Conservation (phyloP, 2,888 invertebrate genomes). For the Petrophora chlorosata region DNA sequence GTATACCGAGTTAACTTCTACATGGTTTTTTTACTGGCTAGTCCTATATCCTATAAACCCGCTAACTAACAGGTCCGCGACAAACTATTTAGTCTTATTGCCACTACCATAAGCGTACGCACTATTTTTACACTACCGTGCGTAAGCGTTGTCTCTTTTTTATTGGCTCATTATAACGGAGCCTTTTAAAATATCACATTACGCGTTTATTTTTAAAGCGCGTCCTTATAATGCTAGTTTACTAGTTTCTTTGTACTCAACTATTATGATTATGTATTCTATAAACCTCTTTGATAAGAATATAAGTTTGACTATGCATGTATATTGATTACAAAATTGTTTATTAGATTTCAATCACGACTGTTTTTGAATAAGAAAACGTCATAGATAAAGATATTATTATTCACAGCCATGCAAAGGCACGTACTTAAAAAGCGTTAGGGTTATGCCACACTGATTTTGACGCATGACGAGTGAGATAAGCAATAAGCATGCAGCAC, state of each 20-base stretch:
- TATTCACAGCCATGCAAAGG: constrained; percentile 42
- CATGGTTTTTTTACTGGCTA: constrained; percentile 57
- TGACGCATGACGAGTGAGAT: constrained; percentile 59
- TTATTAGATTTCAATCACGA: constrained; percentile 31
- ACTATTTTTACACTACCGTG: constrained; percentile 35
- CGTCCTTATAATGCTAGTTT: constrained; percentile 23
- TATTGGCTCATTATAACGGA: constrained; percentile 43
- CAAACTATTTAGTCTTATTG: constrained; percentile 42
- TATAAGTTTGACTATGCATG: constrained; percentile 6
- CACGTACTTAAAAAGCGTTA: constrained; percentile 52
- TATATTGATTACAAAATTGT: constrained; percentile 15
- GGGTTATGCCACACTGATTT: constrained; percentile 56
- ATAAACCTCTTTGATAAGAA: not conserved
- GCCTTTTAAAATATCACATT: constrained; percentile 41
- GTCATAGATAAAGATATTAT: constrained; percentile 33
- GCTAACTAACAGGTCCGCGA: constrained; percentile 42
- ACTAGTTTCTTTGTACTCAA: constrained; percentile 23
- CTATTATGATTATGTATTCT: constrained; percentile 11
- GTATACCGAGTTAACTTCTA: constrained; percentile 45
- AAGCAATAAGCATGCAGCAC: constrained; percentile 47
- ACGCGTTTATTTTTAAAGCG: constrained; percentile 27
- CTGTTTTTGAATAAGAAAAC: constrained; percentile 25
- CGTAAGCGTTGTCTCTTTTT: constrained; percentile 30
- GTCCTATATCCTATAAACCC: constrained; percentile 52
- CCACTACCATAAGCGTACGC: constrained; percentile 36